Conservation (phyloP, 2,113 vertebrate genomes). For the Sphyrna mokarran region DNA sequence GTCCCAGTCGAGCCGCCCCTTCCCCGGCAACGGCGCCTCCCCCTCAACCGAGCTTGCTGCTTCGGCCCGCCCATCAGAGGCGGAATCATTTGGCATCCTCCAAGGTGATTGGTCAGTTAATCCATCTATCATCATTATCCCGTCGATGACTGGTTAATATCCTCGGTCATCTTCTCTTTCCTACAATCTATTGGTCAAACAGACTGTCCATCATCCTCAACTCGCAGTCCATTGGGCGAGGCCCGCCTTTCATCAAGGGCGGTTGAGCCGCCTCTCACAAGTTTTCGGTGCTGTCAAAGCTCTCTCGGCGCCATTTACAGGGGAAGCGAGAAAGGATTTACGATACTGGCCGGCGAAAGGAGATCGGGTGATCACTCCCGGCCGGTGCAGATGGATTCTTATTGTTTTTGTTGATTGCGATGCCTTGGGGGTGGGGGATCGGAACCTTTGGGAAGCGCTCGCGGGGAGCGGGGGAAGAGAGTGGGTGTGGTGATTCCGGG, state of each 20-base stretch:
- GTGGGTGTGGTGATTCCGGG: neutral
- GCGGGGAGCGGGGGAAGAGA: neutral
- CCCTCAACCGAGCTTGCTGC: neutral
- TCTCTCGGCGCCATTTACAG: neutral
- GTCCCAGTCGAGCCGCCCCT: neutral
- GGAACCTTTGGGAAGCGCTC: neutral
- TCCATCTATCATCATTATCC: neutral
- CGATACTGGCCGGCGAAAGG: neutral
- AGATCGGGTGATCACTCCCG: neutral
- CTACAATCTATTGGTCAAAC: neutral
- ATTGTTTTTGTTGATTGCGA: too few relatives aligned
- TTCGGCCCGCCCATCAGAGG: neutral
- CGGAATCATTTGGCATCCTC: neutral
- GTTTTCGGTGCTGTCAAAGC: neutral
- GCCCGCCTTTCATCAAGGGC: neutral
- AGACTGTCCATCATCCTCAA: neutral
- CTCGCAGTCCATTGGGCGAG: neutral
- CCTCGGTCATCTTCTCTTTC: too few relatives aligned
- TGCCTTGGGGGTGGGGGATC: neutral
- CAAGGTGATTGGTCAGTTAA: rapidly evolving
- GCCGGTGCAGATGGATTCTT: too few relatives aligned
- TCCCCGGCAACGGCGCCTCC: too few relatives aligned
- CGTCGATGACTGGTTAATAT: too few relatives aligned
- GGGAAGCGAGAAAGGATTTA: neutral
- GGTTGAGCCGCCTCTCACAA: neutral